Evolutionary conservation across 2,797 vertebrate genomes (phyloP).

Genomic region (Garrulus glandarius): DNA sequence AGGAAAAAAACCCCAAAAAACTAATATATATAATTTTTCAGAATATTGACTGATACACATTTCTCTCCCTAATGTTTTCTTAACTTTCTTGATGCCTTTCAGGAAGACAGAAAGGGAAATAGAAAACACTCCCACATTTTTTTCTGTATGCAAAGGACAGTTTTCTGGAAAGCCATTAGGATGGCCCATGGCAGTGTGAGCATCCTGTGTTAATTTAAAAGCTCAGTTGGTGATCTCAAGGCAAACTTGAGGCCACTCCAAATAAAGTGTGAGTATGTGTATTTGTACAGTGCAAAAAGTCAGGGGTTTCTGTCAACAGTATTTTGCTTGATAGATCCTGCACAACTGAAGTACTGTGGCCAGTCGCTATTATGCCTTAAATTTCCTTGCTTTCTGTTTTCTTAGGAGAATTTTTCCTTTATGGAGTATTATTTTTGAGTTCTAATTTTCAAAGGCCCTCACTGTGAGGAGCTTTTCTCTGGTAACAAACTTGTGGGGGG

Average conservation of each 20-base stretch:
- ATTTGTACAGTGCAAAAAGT: conserved; percentile 9
- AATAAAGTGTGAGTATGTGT: not conserved
- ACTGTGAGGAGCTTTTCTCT: conserved; percentile 38
- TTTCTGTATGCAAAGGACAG: not conserved
- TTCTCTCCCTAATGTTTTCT: not conserved
- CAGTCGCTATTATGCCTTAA: not conserved
- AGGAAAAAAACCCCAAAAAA: not conserved
- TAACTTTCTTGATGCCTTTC: not conserved
- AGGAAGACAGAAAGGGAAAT: not conserved
- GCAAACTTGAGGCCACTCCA: not conserved
- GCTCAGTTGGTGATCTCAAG: not conserved
- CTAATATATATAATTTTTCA: not conserved
- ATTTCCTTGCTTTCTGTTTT: conserved; percentile 51
- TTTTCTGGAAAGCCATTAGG: not conserved
- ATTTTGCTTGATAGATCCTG: not conserved
- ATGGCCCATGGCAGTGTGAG: not conserved
- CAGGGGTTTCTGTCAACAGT: not conserved
- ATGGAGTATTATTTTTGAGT: conserved; percentile 51
- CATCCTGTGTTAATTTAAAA: conserved; percentile 42
- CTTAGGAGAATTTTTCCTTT: conserved; percentile 31
- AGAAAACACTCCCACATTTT: not conserved
- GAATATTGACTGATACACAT: not conserved
- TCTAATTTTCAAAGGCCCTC: conserved; percentile 62
- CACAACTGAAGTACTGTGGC: not conserved
- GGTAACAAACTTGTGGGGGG: conserved; percentile 21